Base-by-base conservation (phyloP, 2,113 vertebrate genomes). In the Mugil cephalus region DNA sequence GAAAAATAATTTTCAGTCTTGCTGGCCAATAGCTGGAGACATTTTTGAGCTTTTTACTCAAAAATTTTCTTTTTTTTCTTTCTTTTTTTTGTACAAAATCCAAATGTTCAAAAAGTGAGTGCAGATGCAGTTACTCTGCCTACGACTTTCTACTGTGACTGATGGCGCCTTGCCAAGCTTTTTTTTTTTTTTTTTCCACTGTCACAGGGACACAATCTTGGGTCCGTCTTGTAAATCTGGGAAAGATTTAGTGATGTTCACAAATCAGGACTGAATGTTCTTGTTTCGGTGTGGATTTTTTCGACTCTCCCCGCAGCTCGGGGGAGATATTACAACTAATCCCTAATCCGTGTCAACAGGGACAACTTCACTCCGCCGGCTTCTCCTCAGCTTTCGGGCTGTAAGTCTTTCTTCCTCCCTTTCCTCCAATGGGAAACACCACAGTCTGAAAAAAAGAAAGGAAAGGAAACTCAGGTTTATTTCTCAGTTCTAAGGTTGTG, bases 391-490 rank as follows among this genome's bases (percentile, higher is more conserved):
- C 85, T 76, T 35, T 77, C 15, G 0, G 79, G 74, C 47, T 79
- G 50, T 2, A 52, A 6, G 34, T 70, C 51, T 52, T 76, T 89
- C 76, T 89, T 89, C 19, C 72, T 89, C 38, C 69, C 80, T 82
- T 85, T 92, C 66, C 78, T 89, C 88, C 82, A 83, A 61, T 84
- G 68, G 8, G 80, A 87, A 56, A 71, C 34, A 36, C 59, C 50
- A 60, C 91, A 94, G 70, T 91, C 93, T 94, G 85, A 38, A 87
- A 80, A 77, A 56, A 7, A 72, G 15, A 67, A 6, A 10, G 82
- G 24, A 30, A 30, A 30, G 24, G 5, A 30, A 30, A 30, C n/a
- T n/a, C n/a, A n/a, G n/a, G n/a, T n/a, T n/a, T n/a, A n/a, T n/a
- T n/a, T n/a, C n/a, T n/a, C n/a, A 5, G 24, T 30, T 30, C 5